Percentiles rank a stretch among this genome's conserved stretches.
These are phyloP conservation scores for Lutraria rhynchaena DNA, from an alignment of 1,140 invertebrate species.

Conservation along the genomic window DNA sequence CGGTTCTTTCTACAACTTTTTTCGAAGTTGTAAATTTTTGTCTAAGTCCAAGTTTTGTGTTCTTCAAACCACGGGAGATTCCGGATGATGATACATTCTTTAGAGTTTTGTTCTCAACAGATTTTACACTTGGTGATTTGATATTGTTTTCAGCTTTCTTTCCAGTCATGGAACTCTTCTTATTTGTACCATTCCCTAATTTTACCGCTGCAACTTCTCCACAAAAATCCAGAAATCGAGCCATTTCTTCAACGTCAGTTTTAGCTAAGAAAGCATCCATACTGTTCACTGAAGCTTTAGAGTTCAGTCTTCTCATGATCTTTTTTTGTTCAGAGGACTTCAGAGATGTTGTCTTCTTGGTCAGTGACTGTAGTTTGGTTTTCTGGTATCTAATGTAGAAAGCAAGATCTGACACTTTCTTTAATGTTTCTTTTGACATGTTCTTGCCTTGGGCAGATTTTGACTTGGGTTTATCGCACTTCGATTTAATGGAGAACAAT, in stretches of 20 bases:
- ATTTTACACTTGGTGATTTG: neutral
- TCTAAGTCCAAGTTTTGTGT: conserved; percentile 30
- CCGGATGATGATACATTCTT: too few relatives aligned
- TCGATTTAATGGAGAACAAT: conserved; percentile 1
- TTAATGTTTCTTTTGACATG: conserved; percentile 35
- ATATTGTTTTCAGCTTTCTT: neutral
- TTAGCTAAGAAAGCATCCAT: conserved; percentile 55
- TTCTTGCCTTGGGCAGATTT: neutral
- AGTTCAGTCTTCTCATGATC: conserved; percentile 23
- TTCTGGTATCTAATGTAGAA: conserved; percentile 51
- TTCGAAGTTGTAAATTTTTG: conserved; percentile 19
- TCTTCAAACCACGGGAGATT: too few relatives aligned
- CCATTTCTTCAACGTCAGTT: conserved; percentile 43
- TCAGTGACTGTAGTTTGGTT: conserved; percentile 22
- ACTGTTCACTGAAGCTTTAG: conserved; percentile 40
- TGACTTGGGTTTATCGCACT: neutral
- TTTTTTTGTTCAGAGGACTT: neutral
- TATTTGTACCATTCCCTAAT: neutral
- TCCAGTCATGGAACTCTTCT: neutral
- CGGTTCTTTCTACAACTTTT: neutral
- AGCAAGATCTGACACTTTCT: conserved; percentile 52
- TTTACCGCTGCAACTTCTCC: conserved; percentile 38
- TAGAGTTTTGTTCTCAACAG: neutral
- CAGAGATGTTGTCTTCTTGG: neutral
- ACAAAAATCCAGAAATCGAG: conserved; percentile 39